Conservation (phyloP, 2,113 vertebrate species). For the Bubalus kerabau region DNA sequence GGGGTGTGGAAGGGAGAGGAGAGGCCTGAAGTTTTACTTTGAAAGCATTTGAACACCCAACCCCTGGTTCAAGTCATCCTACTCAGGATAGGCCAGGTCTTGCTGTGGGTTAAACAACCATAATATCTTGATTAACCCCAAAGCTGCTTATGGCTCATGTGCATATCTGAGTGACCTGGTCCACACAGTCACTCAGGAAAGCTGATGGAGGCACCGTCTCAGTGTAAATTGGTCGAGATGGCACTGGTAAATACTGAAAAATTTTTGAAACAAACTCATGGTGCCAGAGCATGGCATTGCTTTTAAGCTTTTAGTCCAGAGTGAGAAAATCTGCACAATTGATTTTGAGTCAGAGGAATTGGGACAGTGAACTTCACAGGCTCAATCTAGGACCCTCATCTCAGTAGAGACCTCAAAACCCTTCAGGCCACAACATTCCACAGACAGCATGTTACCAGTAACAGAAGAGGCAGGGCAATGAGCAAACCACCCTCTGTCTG, state of each 20-base stretch:
- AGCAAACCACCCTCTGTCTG: neutral
- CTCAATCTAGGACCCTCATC: neutral
- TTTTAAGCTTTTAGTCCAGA: neutral
- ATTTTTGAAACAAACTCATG: neutral
- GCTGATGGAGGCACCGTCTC: neutral
- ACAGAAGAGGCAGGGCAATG: neutral
- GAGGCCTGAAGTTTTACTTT: neutral
- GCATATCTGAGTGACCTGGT: neutral
- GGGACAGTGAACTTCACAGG: neutral
- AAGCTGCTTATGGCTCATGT: neutral
- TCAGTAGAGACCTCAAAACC: neutral
- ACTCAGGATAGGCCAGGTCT: neutral
- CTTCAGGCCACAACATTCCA: neutral
- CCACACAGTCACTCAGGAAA: neutral
- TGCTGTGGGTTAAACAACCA: neutral
- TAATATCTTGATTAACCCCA: neutral
- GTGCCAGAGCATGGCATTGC: neutral
- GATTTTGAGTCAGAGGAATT: neutral
- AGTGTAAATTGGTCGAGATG: neutral
- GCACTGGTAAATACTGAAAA: neutral
- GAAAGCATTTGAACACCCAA: neutral
- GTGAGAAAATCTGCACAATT: neutral
- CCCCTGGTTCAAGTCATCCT: neutral
- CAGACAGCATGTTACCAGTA: neutral
- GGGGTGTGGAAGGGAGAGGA: neutral